These are phyloP conservation scores for Pristionchus entomophagus DNA, from an alignment of 2,888 invertebrate species.

Conservation along the genomic window DNA sequence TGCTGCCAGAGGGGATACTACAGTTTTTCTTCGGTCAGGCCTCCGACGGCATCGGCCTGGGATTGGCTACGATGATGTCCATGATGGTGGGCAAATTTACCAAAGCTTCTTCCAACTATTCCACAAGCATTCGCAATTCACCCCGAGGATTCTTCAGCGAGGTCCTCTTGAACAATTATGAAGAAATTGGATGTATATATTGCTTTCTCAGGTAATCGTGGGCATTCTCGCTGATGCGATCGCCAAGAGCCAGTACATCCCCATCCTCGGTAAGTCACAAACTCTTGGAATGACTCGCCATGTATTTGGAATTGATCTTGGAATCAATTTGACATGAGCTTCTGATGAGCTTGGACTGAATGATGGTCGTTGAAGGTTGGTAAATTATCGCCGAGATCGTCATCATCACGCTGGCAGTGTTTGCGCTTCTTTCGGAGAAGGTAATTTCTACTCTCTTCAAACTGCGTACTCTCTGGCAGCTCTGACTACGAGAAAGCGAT, in stretches of 20 bases:
- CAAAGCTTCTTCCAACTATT: too few relatives aligned
- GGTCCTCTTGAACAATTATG: too few relatives aligned
- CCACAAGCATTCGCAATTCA: too few relatives aligned
- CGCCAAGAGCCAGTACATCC: conserved; percentile 33
- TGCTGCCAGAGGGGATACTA: too few relatives aligned
- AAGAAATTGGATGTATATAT: neutral
- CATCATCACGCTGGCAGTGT: neutral
- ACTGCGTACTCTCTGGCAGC: too few relatives aligned
- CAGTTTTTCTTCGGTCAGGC: conserved; percentile 28
- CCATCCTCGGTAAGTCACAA: neutral
- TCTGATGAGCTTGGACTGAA: too few relatives aligned
- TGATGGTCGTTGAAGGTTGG: conserved; percentile 5
- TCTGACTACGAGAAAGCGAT: too few relatives aligned
- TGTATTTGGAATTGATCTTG: too few relatives aligned
- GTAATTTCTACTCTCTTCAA: too few relatives aligned
- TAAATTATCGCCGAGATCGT: conserved; percentile 4
- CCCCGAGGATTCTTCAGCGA: too few relatives aligned
- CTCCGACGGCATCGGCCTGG: neutral
- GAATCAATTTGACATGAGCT: too few relatives aligned
- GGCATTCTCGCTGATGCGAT: conserved; percentile 3
- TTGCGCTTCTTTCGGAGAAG: neutral
- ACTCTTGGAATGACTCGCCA: neutral
- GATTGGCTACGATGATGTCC: conserved; percentile 38
- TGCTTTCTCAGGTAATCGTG: neutral
- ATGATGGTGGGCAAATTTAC: conserved; percentile 23